A percentile compares a stretch with the other conserved stretches of the same genome.
Evolutionary conservation across 2,888 invertebrate genomes (phyloP).

Genomic region (Drosophila lacicola): DNA sequence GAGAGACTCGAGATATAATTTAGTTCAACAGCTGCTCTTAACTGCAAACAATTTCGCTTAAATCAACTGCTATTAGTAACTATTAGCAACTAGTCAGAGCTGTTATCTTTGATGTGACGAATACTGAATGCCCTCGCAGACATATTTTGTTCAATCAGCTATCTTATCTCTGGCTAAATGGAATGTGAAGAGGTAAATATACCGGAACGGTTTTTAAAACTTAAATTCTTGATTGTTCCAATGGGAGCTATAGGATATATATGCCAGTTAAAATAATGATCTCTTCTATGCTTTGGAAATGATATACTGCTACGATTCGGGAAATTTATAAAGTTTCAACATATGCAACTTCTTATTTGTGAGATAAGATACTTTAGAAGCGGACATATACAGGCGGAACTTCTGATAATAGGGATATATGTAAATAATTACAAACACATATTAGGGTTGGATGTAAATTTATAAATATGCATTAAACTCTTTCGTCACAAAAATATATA

Average conservation of each 20-base stretch:
- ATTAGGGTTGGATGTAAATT: not conserved
- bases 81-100: not conserved
- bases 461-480: not conserved
- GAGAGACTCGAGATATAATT: not conserved
- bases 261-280: too few relatives aligned
- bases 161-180: conserved; percentile 16
- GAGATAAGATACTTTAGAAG: not conserved
- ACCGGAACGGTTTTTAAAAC: too few relatives aligned
- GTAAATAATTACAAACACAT: not conserved
- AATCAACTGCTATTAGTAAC: not conserved
- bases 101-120: conserved; percentile 1
- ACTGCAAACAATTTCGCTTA: not conserved
- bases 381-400: not conserved
- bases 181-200: not conserved
- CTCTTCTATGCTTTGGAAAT: not conserved
- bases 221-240: too few relatives aligned
- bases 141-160: not conserved
- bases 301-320: not conserved
- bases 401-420: not conserved
- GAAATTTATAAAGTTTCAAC: not conserved
- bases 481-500: conserved; percentile 8
- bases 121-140: not conserved
- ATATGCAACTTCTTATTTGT: not conserved
- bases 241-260: too few relatives aligned
- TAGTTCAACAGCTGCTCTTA: not conserved